Evolutionary conservation across 1,140 invertebrate genomes (phyloP), one percentile per base, ranked within the genome.

Genomic region (Wiebesia pumilae): DNA sequence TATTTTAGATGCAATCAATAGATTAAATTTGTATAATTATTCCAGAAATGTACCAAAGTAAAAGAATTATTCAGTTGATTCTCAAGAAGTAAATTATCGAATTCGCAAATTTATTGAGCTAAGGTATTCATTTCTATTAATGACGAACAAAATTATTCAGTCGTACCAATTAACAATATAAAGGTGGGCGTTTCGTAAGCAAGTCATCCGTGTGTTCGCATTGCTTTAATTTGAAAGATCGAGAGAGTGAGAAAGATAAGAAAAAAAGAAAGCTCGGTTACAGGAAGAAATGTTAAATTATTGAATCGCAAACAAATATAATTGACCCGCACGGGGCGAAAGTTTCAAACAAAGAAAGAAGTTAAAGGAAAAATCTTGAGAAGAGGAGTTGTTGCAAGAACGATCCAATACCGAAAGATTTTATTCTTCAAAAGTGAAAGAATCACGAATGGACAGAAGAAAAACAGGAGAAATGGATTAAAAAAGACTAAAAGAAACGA

Each of bases 261-360:
- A 58, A 78, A 62, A 62, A 38, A 65, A 54, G 78, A 84, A 77
- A 14, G 38, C 27, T 24, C 35, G 58, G 27, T 10, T 51, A 12
- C 6, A 84, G 65, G 58, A 81, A 83, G 62, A 83, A 82, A 69
- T 67, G 51, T 35, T 33, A 79, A 87, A 81, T 47, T 80, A 83
- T 33, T 75, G 81, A 83, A 87, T 87, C 73, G 65, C 65, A 75
- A 87, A 69, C 75, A 87, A 83, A 87, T 65, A 80, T 83, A 83
- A 87, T 83, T 83, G 85, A 86, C 67, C 80, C 67, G 51, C 65
- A 54, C 62, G 78, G 43, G 71, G 79, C 58, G 47, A 62, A 87
- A 87, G 75, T 87, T 84, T 81, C 47, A 83, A 83, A 87, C 81
- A 83, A 87, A 87, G 75, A 73, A 87, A 83, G 75, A 87, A 87